A percentile compares a stretch with the other conserved stretches of the same genome.
Conservation (phyloP, 2,113 vertebrate species). For the Archilochus colubris region DNA sequence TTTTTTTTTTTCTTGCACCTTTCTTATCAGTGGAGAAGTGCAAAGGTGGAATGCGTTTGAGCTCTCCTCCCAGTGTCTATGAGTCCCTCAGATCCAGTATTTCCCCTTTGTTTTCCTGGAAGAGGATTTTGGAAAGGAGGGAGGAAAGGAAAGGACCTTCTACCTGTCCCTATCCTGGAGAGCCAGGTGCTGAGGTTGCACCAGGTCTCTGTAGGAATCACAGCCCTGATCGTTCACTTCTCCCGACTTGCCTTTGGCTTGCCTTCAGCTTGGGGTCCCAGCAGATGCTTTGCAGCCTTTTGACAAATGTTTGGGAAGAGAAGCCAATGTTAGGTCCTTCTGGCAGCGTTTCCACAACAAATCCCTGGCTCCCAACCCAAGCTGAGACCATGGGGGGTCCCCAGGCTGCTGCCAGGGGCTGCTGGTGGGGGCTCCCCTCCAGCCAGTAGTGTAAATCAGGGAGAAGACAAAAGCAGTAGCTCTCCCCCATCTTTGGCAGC, state of each 20-base stretch:
- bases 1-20: neutral
- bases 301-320: slow-evolving; percentile 51
- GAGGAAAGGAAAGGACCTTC: neutral
- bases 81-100: neutral
- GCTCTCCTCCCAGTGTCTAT: neutral
- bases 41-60: neutral
- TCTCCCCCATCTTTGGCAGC: neutral
- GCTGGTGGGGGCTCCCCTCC: neutral
- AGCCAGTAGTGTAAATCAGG: neutral
- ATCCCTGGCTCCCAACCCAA: slow-evolving; percentile 10
- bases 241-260: neutral
- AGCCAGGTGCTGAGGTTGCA: neutral
- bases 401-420: slow-evolving; percentile 5
- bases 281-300: slow-evolving; percentile 53
- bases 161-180: neutral
- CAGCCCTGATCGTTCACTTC: neutral
- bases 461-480: neutral
- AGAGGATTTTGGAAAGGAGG: neutral
- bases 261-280: neutral
- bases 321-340: slow-evolving; percentile 52
- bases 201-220: neutral
- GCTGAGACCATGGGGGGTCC: neutral
- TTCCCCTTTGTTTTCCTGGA: neutral
- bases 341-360: slow-evolving; percentile 45
- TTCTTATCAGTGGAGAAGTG: neutral